Evolutionary conservation across 2,888 invertebrate species (phyloP), one percentile per base, ranked within the genome.

Genomic region (Criorhina ranunculi): DNA sequence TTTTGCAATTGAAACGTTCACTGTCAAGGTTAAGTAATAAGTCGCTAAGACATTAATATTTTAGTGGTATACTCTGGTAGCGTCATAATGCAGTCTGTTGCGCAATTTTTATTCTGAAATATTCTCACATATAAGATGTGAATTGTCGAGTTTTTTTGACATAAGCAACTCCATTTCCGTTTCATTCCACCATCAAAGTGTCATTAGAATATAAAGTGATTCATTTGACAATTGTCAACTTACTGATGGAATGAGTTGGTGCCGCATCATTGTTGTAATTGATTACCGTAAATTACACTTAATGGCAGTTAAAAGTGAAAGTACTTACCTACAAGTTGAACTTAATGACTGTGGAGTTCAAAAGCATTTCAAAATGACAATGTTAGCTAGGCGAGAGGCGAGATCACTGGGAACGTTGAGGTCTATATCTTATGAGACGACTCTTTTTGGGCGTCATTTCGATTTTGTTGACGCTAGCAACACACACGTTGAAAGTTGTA

Each of bases 21-120:
- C 24, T 82, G 78, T 15, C 77, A 82, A 82, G 82, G 82, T 60
- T 59, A 40, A 57, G 29, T 15, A 12, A n/a, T 9, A 2, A 17
- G n/a, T 33, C 6, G 35, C 33, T 49, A 9, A 19, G 35, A 12
- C 53, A 42, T 24, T 64, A 35, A 55, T 12, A 17, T 67, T 17
- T 31, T 15, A 37, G 12, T 51, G 15, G 35, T 35, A 35, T 6
- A 19, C 35, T 35, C 17, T n/a, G 24, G 19, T 64, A 15, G 49
- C 49, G 66, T 51, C 66, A 51, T 66, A 24, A 35, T 59, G 40
- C 40, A 19, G 4, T 12, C 24, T 5, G 6, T 5, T 37, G n/a
- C 19, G 49, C 24, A 35, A 24, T 37, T n/a, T 12, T 12, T 7
- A 0, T 24, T 24, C 11, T 35, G 29, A 46, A n/a, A 11, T 35